Evolutionary conservation across 2,888 invertebrate species (phyloP).

Genomic region (Eilema griseolum): DNA sequence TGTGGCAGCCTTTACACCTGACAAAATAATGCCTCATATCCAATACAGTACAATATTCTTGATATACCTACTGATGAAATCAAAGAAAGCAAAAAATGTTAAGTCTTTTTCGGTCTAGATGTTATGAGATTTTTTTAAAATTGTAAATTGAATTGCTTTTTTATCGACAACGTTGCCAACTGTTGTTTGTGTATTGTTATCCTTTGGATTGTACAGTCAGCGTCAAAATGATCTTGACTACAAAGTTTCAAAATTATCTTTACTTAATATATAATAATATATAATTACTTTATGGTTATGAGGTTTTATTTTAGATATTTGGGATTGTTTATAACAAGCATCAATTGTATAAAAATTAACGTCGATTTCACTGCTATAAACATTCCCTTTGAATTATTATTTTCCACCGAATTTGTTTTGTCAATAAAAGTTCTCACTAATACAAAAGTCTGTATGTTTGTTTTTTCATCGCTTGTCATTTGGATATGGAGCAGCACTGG

Average conservation of each 20-base stretch:
- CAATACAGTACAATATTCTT: not conserved
- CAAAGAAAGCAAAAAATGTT: not conserved
- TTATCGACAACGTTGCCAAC: not conserved
- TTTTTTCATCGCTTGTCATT: slow-evolving; percentile 77
- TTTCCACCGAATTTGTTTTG: slow-evolving; percentile 28
- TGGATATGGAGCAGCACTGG: slow-evolving; percentile 90
- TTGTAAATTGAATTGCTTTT: not conserved
- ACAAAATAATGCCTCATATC: slow-evolving; percentile 7
- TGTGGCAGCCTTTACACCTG: slow-evolving; percentile 44
- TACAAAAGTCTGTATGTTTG: slow-evolving; percentile 54
- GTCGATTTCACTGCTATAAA: not conserved
- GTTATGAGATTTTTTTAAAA: not conserved
- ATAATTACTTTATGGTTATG: not conserved
- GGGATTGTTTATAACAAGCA: slow-evolving; percentile 5
- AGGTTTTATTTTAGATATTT: slow-evolving; percentile 5
- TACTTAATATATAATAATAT: too few species aligned
- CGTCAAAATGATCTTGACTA: too few species aligned
- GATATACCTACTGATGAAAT: not conserved
- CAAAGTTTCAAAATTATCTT: too few species aligned
- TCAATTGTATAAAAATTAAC: not conserved
- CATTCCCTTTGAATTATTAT: slow-evolving; percentile 6
- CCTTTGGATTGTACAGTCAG: too few species aligned
- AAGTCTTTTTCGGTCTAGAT: not conserved
- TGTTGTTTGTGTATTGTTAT: slow-evolving; percentile 1
- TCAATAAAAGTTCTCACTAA: slow-evolving; percentile 37